phyloP scores from a whole-genome alignment of 1,140 invertebrate species.

The Aethina tumida region DNA sequence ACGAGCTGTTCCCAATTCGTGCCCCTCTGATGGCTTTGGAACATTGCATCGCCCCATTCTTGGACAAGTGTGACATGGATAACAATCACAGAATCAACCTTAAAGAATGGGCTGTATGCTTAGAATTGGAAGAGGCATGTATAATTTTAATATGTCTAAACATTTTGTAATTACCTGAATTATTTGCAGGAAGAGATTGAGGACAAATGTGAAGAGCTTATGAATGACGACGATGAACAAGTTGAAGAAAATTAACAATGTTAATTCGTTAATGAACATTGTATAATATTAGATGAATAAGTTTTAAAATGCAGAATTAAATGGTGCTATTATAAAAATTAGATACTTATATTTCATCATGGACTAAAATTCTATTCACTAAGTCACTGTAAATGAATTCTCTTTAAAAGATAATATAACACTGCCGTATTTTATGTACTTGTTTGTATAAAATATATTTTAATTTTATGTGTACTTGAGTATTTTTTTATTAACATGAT shows the following conservation, averaged over 20 bases:
- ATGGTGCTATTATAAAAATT: conserved; percentile 22
- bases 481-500: no score
- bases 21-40: conserved; percentile 87
- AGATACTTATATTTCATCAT: no score
- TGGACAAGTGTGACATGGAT: conserved; percentile 78
- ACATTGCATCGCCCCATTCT: conserved; percentile 91
- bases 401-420: conserved; percentile 7
- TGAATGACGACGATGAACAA: conserved; percentile 30
- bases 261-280: no score
- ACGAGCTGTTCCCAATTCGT: conserved; percentile 89
- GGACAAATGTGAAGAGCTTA: conserved; percentile 47
- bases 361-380: conserved; percentile 6
- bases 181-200: conserved; percentile 46
- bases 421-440: conserved; percentile 7
- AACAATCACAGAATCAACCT: conserved; percentile 83
- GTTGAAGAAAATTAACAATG: no score
- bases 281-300: no score
- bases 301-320: conserved; percentile 22
- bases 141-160: background rate
- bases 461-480: background rate
- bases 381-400: conserved; percentile 5
- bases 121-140: conserved; percentile 67
- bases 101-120: conserved; percentile 84
- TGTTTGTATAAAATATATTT: background rate
- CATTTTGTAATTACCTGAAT: conserved; percentile 6